These are phyloP conservation scores for Bradynema listronoti DNA, from an alignment of 1,140 invertebrate species.

Conservation along the genomic window DNA sequence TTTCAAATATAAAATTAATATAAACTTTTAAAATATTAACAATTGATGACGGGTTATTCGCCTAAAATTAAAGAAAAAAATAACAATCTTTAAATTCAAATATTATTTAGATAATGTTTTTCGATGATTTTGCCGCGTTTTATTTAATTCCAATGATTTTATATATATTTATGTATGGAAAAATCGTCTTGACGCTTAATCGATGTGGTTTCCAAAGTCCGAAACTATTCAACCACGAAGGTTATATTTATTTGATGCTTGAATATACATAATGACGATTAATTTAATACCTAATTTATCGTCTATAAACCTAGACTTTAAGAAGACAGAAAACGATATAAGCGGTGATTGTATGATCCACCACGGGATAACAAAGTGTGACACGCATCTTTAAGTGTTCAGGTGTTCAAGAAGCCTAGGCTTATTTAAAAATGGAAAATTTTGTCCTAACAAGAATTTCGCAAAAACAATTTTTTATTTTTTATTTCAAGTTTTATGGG, in stretches of 20 bases:
- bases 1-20: constrained; percentile 1
- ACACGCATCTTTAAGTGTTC: too few species aligned
- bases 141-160: constrained; percentile 55
- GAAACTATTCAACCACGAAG: not conserved
- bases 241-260: not conserved
- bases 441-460: too few species aligned
- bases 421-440: too few species aligned
- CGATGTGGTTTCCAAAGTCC: constrained; percentile 56
- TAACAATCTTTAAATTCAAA: not conserved
- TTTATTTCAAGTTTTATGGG: too few species aligned
- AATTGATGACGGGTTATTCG: not conserved
- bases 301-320: not conserved
- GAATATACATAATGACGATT: not conserved
- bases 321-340: not conserved
- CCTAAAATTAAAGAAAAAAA: not conserved
- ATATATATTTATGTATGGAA: constrained; percentile 53
- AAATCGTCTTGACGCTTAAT: constrained; percentile 60
- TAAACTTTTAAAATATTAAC: not conserved
- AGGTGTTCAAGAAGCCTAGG: too few species aligned
- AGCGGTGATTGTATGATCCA: too few species aligned
- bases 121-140: constrained; percentile 47
- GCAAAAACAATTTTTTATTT: too few species aligned
- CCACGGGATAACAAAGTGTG: too few species aligned
- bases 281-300: not conserved
- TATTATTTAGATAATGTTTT: constrained; percentile 36